These are phyloP conservation scores for Neuroterus valhalla DNA, from an alignment of 1,140 invertebrate genomes.

Conservation along the genomic window DNA sequence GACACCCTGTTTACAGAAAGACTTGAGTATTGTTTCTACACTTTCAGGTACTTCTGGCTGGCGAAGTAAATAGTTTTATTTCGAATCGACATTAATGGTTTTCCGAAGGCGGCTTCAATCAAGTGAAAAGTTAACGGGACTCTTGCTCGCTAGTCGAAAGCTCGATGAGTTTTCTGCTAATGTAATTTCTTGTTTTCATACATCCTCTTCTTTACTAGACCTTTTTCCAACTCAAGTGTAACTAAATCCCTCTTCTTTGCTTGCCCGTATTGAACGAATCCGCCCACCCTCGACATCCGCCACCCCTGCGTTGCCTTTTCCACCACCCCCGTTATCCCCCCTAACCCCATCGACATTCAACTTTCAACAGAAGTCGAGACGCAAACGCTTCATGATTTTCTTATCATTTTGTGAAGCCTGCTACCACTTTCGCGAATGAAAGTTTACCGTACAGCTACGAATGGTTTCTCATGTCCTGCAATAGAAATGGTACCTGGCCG, in stretches of 20 bases:
- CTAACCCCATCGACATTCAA: constrained; percentile 54
- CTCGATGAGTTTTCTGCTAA: constrained; percentile 17
- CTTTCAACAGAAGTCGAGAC: constrained; percentile 50
- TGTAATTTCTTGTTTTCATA: constrained; percentile 30
- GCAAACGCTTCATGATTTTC: constrained; percentile 52
- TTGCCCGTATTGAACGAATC: constrained; percentile 38
- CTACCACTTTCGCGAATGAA: constrained; percentile 39
- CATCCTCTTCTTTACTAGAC: constrained; percentile 27
- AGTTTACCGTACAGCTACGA: neutral
- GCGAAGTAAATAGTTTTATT: constrained; percentile 27
- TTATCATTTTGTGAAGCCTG: constrained; percentile 52
- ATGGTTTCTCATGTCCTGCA: constrained; percentile 15
- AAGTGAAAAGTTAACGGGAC: constrained; percentile 28
- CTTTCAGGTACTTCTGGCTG: neutral
- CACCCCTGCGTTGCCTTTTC: neutral
- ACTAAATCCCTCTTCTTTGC: constrained; percentile 35
- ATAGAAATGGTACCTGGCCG: neutral
- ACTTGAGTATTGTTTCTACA: constrained; percentile 19
- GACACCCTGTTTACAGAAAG: constrained; percentile 3
- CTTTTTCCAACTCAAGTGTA: constrained; percentile 36
- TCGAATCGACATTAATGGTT: constrained; percentile 31
- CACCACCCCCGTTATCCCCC: constrained; percentile 28
- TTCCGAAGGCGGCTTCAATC: constrained; percentile 18
- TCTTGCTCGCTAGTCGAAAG: constrained; percentile 24
- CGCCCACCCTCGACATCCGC: constrained; percentile 5